Evolutionary conservation across 2,113 vertebrate genomes (phyloP).

Genomic region (Sakesphorus luctuosus): DNA sequence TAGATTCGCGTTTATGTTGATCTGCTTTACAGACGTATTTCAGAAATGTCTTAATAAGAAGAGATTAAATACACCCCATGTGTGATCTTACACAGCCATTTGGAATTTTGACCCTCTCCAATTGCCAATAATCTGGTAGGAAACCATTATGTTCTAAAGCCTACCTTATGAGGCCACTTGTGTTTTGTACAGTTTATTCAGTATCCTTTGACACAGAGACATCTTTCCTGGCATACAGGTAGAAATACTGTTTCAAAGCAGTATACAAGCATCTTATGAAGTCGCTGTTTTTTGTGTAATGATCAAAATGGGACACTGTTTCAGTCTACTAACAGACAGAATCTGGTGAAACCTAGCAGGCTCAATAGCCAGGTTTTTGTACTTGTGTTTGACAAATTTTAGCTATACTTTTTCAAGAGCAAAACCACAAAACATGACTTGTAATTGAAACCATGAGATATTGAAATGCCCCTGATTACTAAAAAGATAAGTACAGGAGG

Average conservation of each 20-base stretch:
- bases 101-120: neutral
- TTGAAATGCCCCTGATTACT: neutral
- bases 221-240: neutral
- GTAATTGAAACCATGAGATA: neutral
- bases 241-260: neutral
- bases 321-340: neutral
- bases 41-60: neutral
- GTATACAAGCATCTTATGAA: neutral
- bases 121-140: neutral
- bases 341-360: neutral
- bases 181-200: neutral
- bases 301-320: neutral
- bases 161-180: neutral
- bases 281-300: neutral
- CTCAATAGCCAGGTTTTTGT: neutral
- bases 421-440: neutral
- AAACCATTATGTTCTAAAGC: neutral
- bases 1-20: neutral
- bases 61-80: neutral
- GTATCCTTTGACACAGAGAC: neutral
- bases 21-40: neutral
- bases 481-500: neutral
- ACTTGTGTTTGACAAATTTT: neutral
- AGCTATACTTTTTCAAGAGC: neutral
- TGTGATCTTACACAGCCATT: neutral